These are phyloP conservation scores for Novumbra hubbsi DNA, from an alignment of 2,797 vertebrate genomes.

Conservation along the genomic window DNA sequence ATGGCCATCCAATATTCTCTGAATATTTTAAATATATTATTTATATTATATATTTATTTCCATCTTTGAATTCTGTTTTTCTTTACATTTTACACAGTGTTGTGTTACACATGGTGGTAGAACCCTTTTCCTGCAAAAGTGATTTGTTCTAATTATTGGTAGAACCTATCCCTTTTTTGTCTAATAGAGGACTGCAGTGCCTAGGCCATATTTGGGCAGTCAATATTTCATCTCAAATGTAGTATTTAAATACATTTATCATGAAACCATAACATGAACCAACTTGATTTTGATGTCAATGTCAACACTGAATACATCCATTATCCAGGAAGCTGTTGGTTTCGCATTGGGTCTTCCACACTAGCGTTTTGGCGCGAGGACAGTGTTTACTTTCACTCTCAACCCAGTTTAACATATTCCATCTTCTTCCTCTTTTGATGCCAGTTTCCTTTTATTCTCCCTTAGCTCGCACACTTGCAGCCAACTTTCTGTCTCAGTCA, in stretches of 20 bases:
- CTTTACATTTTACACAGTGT: no score
- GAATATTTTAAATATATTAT: no score
- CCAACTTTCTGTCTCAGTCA: conserved; percentile 22
- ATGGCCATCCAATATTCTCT: no score
- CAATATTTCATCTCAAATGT: background rate
- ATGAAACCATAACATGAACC: background rate
- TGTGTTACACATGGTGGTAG: no score
- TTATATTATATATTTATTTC: no score
- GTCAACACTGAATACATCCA: background rate
- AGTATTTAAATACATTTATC: background rate
- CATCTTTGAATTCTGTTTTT: no score
- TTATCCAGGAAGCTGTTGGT: background rate
- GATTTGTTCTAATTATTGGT: no score
- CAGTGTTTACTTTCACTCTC: background rate
- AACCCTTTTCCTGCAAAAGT: no score
- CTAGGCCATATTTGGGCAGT: no score
- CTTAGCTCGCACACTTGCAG: conserved; percentile 39
- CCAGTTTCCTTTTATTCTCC: conserved; percentile 42
- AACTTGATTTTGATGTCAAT: background rate
- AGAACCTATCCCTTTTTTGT: no score
- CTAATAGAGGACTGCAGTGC: no score
- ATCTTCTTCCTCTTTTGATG: background rate
- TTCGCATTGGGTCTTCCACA: background rate
- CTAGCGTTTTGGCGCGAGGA: background rate
- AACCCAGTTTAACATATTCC: background rate